A percentile compares a stretch with the other conserved stretches of the same genome.
phyloP scores from a whole-genome alignment of 1,140 invertebrate species.

The Steinernema khuongi region DNA sequence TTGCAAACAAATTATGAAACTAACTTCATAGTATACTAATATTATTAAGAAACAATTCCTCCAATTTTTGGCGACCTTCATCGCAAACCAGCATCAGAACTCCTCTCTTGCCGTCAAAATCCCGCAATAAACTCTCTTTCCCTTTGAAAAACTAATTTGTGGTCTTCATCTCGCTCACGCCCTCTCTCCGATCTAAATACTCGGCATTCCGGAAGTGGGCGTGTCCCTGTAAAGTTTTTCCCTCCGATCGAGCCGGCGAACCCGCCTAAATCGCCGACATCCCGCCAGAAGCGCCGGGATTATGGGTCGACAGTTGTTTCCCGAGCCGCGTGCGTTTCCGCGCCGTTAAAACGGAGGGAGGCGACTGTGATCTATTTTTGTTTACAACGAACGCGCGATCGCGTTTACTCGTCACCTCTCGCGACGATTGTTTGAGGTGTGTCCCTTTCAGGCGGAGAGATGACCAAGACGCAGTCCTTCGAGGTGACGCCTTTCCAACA shows the following conservation, averaged over 20 bases:
- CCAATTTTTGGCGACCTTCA: too few relatives aligned
- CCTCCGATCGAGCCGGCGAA: not conserved
- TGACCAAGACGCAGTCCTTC: conserved; percentile 8
- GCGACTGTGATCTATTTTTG: not conserved
- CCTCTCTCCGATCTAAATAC: not conserved
- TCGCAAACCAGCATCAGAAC: too few relatives aligned
- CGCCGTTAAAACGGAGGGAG: not conserved
- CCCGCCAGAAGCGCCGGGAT: not conserved
- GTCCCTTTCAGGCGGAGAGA: not conserved
- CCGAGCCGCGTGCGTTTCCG: not conserved
- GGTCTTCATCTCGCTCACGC: not conserved
- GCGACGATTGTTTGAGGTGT: too few relatives aligned
- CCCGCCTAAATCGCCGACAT: not conserved
- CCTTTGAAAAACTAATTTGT: too few relatives aligned
- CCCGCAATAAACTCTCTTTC: too few relatives aligned
- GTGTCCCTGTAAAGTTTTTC: not conserved
- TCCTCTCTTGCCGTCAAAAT: too few relatives aligned
- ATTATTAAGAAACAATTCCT: too few relatives aligned
- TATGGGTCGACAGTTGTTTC: not conserved
- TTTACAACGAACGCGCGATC: conserved; percentile 9
- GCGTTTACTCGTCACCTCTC: not conserved
- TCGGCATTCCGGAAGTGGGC: not conserved
- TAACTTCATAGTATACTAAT: too few relatives aligned
- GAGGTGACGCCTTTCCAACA: conserved; percentile 4
- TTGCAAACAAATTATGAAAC: too few relatives aligned